Evolutionary conservation across 2,113 vertebrate species (phyloP), one percentile per base, ranked within the genome.

Genomic region (Odocoileus virginianus): DNA sequence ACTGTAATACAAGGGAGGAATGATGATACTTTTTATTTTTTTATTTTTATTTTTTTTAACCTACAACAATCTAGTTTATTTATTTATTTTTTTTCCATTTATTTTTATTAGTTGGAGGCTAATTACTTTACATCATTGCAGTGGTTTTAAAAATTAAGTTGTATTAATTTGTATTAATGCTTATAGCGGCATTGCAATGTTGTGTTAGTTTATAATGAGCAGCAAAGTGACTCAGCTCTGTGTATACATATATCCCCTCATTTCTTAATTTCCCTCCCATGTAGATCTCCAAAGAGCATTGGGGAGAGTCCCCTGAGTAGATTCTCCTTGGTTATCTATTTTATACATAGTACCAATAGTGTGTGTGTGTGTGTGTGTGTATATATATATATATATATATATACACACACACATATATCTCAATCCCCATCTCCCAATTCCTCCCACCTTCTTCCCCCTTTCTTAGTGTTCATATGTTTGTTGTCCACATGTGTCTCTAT

Each of bases 121-220:
- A 40, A 40, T 40, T 40, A 40, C 40, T 40, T 40, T 40, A 40
- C 40, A 40, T 40, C 40, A 40, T 40, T 40, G 40, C 40, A 40
- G 40, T 40, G 40, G 40, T 40, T 40, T 40, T 40, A 4, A 40
- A 40, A 40, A 40, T 40, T 40, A 40, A 40, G 40, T 40, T 40
- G 40, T 40, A 25, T 43, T 7, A 3, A 25, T 74, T 3, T 13
- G 10, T 7, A 3, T 25, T 74, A 36, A 40, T 40, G 71, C 0
- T 0, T 3, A 3, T 0, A 13, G 23, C 1, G 1, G 36, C 36
- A 14, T 13, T 25, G 36, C 6, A 14, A 0, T 7, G 9, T 2
- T 21, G 6, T 13, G 67, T 4, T 3, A 27, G 11, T 76, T 13
- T 43, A 12, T 14, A 6, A 36, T 7, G 36, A 1, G 3, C 36